Conservation (phyloP, 2,113 vertebrate genomes). For the Furnarius figulus region DNA sequence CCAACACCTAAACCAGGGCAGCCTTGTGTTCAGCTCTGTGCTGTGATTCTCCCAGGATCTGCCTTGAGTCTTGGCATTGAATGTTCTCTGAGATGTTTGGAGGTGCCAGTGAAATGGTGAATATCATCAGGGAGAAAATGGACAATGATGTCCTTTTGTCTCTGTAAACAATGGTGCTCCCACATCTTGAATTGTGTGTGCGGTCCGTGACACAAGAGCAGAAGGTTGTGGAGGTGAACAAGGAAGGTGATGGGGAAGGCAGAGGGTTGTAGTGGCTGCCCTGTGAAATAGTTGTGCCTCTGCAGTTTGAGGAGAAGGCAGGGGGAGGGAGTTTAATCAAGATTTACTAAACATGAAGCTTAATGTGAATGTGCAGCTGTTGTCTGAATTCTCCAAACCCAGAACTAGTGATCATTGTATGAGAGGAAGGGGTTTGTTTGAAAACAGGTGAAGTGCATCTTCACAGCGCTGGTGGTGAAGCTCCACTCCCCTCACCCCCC, state of each 20-base stretch:
- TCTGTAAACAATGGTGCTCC: neutral
- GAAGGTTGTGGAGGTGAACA: neutral
- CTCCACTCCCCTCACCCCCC: fast-evolving
- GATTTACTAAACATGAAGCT: neutral
- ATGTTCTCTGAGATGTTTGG: neutral
- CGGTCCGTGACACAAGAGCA: neutral
- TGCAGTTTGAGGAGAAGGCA: neutral
- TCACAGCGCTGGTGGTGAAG: neutral
- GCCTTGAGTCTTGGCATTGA: neutral
- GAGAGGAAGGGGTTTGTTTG: neutral
- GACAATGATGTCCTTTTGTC: neutral
- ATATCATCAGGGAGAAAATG: neutral
- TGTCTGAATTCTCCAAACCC: neutral
- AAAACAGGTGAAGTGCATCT: neutral
- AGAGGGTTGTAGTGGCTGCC: neutral
- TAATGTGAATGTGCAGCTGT: neutral
- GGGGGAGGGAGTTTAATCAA: no score
- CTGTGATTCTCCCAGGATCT: neutral
- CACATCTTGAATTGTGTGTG: fast-evolving
- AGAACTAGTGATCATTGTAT: neutral
- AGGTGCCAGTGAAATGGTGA: neutral
- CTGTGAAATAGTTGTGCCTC: neutral
- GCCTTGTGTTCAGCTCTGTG: neutral
- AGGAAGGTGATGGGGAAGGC: neutral
- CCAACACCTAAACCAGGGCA: neutral